Percentiles rank a stretch among this genome's conserved stretches.
Conservation (phyloP, 2,888 invertebrate species). For the Thecophora atra region DNA sequence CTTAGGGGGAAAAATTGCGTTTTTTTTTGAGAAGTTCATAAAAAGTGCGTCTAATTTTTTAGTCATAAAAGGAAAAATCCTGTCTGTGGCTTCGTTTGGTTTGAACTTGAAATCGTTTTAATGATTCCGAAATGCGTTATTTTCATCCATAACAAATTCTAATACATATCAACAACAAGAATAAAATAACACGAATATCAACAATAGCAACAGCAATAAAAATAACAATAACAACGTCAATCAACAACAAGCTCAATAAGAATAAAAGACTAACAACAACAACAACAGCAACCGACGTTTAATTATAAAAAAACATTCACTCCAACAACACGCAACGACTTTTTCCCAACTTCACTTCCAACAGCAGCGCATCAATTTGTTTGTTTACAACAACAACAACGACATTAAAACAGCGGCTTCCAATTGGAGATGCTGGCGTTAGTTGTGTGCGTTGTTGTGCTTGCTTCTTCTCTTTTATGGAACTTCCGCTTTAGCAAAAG, state of each 20-base stretch:
- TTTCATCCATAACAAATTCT: no score
- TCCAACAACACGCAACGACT: no score
- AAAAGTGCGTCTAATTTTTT: no score
- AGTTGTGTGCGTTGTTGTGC: conserved; percentile 23
- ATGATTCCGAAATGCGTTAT: no score
- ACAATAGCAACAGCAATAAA: conserved; percentile 5
- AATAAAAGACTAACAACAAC: background rate
- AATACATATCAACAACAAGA: conserved; percentile 9
- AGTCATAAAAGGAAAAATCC: no score
- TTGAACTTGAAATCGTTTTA: no score
- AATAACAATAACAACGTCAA: conserved; percentile 1
- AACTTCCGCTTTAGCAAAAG: conserved; percentile 11
- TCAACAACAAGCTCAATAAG: conserved; percentile 11
- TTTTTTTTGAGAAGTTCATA: no score
- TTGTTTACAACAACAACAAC: no score
- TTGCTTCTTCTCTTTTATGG: background rate
- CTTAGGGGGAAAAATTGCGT: no score
- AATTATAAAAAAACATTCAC: background rate
- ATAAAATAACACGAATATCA: conserved; percentile 35
- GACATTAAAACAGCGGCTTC: conserved; percentile 16
- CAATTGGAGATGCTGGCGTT: conserved; percentile 11
- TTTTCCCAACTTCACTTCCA: no score
- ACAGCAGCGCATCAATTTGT: background rate
- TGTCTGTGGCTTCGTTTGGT: no score
- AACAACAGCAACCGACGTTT: background rate